Evolutionary conservation across 1,140 invertebrate species (phyloP), one percentile per base, ranked within the genome.

Genomic region (Nautilus pompilius): DNA sequence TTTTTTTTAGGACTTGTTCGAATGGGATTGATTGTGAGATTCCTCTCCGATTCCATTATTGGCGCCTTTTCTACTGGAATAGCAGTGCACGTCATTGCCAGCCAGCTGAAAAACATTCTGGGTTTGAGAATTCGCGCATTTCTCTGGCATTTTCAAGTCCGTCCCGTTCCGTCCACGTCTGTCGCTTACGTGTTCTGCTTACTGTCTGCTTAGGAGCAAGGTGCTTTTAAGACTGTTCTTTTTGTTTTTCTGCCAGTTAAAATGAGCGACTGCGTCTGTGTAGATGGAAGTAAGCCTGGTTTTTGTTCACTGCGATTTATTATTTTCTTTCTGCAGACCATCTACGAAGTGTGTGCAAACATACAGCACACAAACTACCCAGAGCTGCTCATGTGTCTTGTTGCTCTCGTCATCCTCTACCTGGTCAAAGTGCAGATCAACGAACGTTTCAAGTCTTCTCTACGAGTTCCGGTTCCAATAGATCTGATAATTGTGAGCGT

Each of bases 31-130:
- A 69, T 85, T 2, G 76, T 81, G 1, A 74, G 76, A 49, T 80
- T 83, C 60, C 71, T 85, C 60, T 82, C 82, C n/a, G 81, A 85
- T 62, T 75, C 80, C 22, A 69, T 85, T 57, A 77, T 85, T 5
- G 80, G 82, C 49, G 82, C 79, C 13, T 84, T 85, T 63, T 82
- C 83, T 45, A 79, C 80, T 15, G 84, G 80, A 6, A 78, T 82
- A 33, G 82, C 84, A 3, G 69, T 84, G 54, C 83, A 85, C 65
- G 83, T 84, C 5, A 70, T 80, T 22, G 77, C 75, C 8, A 79
- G 78, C 68, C 84, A 85, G 71, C 63, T 85, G 8, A 76, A 73
- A 65, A 67, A 75, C 58, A 64, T 84, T 2, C 70, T 85, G 51
- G 84, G 81, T 17, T 73, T 84, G 17, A 70, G 41, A 46, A 20